Evolutionary conservation across 2,113 vertebrate species (phyloP).

Genomic region (Trachemys scripta): DNA sequence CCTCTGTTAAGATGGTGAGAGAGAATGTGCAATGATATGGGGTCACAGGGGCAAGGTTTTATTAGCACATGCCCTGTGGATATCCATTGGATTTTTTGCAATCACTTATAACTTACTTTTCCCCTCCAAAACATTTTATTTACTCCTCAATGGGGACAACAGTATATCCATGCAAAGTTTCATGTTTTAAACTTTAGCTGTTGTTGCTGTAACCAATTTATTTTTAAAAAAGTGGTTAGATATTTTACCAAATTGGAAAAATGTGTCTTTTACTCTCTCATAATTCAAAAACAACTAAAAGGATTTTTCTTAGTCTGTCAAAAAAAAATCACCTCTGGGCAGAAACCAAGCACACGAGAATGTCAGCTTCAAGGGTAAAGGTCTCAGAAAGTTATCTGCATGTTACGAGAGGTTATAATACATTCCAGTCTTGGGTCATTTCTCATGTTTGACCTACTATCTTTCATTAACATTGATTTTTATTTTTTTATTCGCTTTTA

Average conservation of each 20-base stretch:
- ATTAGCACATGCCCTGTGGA: not conserved
- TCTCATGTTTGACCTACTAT: too few relatives aligned
- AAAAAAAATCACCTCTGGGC: not conserved
- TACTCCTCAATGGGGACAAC: not conserved
- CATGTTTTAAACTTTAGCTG: not conserved
- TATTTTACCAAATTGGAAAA: not conserved
- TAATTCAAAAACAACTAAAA: not conserved
- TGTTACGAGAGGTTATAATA: not conserved
- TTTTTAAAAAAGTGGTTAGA: not conserved
- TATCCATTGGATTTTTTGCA: not conserved
- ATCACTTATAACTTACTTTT: not conserved
- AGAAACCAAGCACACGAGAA: not conserved
- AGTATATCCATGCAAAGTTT: not conserved
- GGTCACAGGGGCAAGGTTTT: too few relatives aligned
- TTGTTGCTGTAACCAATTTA: not conserved
- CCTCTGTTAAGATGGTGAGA: not conserved
- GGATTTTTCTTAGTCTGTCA: not conserved
- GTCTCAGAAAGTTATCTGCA: not conserved
- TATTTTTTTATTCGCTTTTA: not conserved
- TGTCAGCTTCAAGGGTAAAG: not conserved
- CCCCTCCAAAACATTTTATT: not conserved
- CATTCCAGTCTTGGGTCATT: not conserved
- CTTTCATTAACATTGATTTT: not conserved
- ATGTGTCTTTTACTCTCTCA: not conserved
- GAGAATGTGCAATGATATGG: too few relatives aligned